phyloP scores from a whole-genome alignment of 2,888 invertebrate genomes.

The Chrysotoxum bicinctum region DNA sequence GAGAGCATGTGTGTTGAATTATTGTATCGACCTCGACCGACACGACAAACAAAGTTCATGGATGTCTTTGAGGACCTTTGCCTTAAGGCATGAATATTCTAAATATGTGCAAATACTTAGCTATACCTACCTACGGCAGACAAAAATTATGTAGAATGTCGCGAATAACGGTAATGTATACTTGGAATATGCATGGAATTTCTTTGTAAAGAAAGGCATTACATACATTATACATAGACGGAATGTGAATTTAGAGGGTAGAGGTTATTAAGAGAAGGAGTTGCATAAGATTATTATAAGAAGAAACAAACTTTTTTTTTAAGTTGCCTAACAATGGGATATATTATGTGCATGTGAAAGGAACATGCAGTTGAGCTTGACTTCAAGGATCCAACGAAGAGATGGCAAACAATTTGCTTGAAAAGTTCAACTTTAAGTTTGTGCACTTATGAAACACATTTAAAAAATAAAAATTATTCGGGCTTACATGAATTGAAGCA shows the following conservation, averaged over 20 bases:
- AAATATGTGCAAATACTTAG: background rate
- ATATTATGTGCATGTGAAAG: background rate
- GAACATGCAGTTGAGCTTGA: background rate
- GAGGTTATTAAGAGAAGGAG: background rate
- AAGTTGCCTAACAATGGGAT: background rate
- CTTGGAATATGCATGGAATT: slow-evolving; percentile 24
- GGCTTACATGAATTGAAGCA: too few species aligned
- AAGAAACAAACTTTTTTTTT: background rate
- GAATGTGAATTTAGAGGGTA: slow-evolving; percentile 8
- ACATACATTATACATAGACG: too few species aligned
- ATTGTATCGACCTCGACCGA: slow-evolving; percentile 9
- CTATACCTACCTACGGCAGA: background rate
- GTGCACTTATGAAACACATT: background rate
- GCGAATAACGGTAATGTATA: slow-evolving; percentile 4
- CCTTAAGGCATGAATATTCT: slow-evolving; percentile 36
- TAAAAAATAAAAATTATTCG: background rate
- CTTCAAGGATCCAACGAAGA: background rate
- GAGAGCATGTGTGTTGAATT: slow-evolving; percentile 32
- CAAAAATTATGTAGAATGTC: slow-evolving; percentile 15
- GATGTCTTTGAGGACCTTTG: slow-evolving; percentile 22
- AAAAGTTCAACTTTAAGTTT: background rate
- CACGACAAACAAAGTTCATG: slow-evolving; percentile 12
- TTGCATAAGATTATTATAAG: slow-evolving; percentile 12
- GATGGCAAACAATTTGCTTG: background rate
- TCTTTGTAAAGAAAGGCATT: slow-evolving; percentile 31